Evolutionary conservation across 2,888 invertebrate genomes (phyloP).

Genomic region (Harpalus rubripes): DNA sequence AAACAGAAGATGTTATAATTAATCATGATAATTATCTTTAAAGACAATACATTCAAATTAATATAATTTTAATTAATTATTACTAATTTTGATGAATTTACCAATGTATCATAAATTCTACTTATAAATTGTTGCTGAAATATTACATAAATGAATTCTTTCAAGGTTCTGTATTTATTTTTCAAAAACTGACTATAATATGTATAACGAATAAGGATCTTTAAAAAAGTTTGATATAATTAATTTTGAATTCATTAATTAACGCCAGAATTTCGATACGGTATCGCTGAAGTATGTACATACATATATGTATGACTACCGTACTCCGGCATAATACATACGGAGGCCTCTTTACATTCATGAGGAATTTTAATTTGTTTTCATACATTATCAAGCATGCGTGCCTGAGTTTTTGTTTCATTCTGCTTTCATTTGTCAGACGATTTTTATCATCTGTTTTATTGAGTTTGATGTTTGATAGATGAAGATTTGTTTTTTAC

Average conservation of each 20-base stretch:
- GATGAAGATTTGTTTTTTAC: constrained; percentile 52
- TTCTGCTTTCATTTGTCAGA: constrained; percentile 62
- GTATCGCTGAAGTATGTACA: constrained; percentile 4
- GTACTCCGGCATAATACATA: constrained; percentile 10
- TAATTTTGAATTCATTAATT: background rate
- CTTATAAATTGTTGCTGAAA: too few relatives aligned
- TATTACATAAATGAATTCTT: too few relatives aligned
- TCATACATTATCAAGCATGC: constrained; percentile 63
- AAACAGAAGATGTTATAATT: too few relatives aligned
- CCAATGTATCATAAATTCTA: too few relatives aligned
- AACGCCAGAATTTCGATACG: constrained; percentile 26
- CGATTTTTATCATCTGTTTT: constrained; percentile 63
- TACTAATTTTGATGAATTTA: too few relatives aligned
- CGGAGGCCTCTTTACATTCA: constrained; percentile 57
- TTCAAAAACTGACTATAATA: too few relatives aligned
- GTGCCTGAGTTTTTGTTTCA: constrained; percentile 52
- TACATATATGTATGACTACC: constrained; percentile 23
- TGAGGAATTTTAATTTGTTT: constrained; percentile 64
- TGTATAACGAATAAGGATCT: background rate
- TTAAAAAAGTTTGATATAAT: background rate
- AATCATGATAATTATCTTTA: too few relatives aligned
- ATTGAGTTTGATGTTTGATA: constrained; percentile 63
- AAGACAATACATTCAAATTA: too few relatives aligned
- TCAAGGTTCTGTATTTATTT: too few relatives aligned
- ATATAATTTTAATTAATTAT: too few relatives aligned